Conservation (phyloP, 2,113 vertebrate species). For the Capreolus pygargus region DNA sequence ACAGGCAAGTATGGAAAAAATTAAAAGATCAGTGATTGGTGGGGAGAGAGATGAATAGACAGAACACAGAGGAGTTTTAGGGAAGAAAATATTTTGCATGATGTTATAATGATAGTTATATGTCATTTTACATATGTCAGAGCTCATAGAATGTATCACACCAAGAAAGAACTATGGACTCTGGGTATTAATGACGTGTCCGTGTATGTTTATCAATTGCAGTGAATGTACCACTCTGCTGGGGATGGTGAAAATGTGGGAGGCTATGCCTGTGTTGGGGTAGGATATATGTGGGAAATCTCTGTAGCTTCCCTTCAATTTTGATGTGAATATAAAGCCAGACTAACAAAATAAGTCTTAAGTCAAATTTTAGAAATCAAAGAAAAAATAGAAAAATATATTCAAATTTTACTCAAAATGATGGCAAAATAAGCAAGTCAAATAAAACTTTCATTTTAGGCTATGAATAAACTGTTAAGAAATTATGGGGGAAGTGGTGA, state of each 20-base stretch:
- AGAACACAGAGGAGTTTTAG: not conserved
- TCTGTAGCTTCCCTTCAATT: not conserved
- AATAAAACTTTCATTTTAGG: not conserved
- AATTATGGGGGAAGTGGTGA: not conserved
- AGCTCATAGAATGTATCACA: not conserved
- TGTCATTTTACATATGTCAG: not conserved
- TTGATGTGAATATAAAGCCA: not conserved
- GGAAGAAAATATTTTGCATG: not conserved
- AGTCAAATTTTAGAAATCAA: not conserved
- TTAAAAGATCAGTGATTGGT: not conserved
- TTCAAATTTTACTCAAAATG: not conserved
- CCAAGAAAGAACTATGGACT: not conserved
- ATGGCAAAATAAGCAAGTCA: not conserved
- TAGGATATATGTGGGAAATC: not conserved
- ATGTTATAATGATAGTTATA: not conserved
- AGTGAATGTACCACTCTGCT: not conserved
- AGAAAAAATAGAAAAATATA: not conserved
- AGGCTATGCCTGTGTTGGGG: too few species aligned
- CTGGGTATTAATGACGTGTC: not conserved
- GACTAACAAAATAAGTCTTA: not conserved
- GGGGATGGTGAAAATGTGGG: not conserved
- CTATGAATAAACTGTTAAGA: not conserved
- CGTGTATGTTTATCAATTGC: not conserved
- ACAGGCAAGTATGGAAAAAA: not conserved
- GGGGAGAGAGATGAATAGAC: not conserved